A percentile compares a stretch with the other conserved stretches of the same genome.
Conservation (phyloP, 2,888 invertebrate genomes). For the Linyphia triangularis region DNA sequence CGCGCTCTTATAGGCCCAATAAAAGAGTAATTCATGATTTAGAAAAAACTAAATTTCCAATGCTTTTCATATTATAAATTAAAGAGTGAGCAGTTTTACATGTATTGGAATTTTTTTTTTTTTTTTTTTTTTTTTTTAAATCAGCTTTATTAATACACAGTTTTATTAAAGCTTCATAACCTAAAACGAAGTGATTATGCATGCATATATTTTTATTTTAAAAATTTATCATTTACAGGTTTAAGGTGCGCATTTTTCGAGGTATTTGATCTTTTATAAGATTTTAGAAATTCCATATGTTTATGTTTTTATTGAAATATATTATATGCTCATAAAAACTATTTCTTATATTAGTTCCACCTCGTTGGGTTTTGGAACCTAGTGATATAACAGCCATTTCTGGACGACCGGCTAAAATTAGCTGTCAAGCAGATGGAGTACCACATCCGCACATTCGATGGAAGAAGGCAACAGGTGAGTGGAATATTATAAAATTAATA, state of each 20-base stretch:
- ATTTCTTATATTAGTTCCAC: constrained; percentile 76
- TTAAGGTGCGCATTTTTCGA: background rate
- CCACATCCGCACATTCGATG: constrained; percentile 76
- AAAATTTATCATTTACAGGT: too few species aligned
- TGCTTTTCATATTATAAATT: too few species aligned
- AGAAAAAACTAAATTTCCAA: too few species aligned
- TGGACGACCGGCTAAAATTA: constrained; percentile 76
- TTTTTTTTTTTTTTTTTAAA: too few species aligned
- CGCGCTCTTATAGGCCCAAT: too few species aligned
- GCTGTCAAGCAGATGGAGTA: constrained; percentile 77
- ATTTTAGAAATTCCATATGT: background rate
- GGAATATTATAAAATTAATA: background rate
- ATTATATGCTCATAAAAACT: background rate
- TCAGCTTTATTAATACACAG: too few species aligned
- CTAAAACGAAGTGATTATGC: too few species aligned
- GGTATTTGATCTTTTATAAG: background rate
- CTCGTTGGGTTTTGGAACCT: constrained; percentile 78
- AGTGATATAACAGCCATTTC: constrained; percentile 77
- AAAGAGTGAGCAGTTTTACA: too few species aligned
- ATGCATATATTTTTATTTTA: too few species aligned
- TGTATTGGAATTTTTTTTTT: too few species aligned
- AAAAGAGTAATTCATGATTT: too few species aligned
- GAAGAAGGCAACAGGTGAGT: constrained; percentile 75
- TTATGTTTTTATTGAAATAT: background rate
- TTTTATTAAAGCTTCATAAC: too few species aligned